Percentiles rank a stretch among this genome's conserved stretches.
These are phyloP conservation scores for Hypsibius dujardini DNA, from an alignment of 1,140 invertebrate genomes.

Conservation along the genomic window DNA sequence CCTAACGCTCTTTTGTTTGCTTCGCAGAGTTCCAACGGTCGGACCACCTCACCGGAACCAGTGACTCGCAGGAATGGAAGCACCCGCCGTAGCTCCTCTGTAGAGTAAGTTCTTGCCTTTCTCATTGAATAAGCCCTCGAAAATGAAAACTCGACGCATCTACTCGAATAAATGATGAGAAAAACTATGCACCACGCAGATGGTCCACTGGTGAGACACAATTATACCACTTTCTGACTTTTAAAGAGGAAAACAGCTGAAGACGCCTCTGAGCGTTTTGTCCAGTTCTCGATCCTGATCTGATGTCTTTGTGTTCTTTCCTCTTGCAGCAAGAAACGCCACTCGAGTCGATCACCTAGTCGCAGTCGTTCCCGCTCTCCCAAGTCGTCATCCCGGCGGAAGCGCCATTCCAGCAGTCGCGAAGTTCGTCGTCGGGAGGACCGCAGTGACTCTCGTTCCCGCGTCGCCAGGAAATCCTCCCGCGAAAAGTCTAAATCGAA, in stretches of 20 bases:
- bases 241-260: background rate
- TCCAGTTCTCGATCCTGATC: background rate
- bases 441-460: background rate
- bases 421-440: background rate
- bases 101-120: no score
- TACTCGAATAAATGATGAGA: background rate
- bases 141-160: no score
- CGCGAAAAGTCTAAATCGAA: no score
- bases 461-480: background rate
- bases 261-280: background rate
- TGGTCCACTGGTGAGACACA: background rate
- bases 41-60: no score
- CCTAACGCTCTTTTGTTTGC: no score
- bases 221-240: background rate
- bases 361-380: constrained; percentile 12
- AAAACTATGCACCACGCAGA: constrained; percentile 15
- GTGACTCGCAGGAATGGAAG: no score
- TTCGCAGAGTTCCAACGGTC: no score
- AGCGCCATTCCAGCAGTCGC: background rate
- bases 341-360: background rate
- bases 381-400: background rate
- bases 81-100: no score
- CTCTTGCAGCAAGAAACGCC: background rate
- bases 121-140: no score
- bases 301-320: background rate